Evolutionary conservation across 2,797 vertebrate genomes (phyloP), one percentile per base, ranked within the genome.

Genomic region (Eurystomus glaucurus): DNA sequence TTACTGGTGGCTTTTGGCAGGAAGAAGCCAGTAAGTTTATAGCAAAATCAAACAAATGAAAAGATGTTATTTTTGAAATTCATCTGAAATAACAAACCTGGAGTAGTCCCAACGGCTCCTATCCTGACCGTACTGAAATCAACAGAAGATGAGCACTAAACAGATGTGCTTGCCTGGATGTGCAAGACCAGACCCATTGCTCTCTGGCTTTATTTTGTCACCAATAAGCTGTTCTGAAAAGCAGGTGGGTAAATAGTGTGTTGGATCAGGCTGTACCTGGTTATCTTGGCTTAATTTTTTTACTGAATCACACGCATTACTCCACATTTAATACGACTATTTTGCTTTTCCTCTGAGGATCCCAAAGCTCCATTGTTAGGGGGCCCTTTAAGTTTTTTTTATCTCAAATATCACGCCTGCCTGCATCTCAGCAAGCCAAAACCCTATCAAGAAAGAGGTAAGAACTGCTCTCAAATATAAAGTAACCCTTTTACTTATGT

Each of bases 51-150:
- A 85, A 51, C 60, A 77, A 94, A 94, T 61, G 46, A 76, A 86
- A 94, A 94, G 46, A 43, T 79, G 83, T 57, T 93, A 22, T 57
- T 60, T 54, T 92, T 80, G 4, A 77, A 84, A 77, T 84, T 48
- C 28, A 23, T 92, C 37, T 90, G 77, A 90, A 94, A 90, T 76
- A 91, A 91, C 61, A 84, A 72, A 93, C 43, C 72, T 97, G 88
- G 80, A 93, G 33, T 2, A 33, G 46, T 54, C 76, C 87, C 65
- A 91, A 2, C 16, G 64, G 72, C 48, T 93, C 69, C 65, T 48
- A 54, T 5, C 11, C 79, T 68, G 66, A 84, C 48, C 76, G 46
- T 54, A 2, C 33, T 39, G 83, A 77, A 96, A 94, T 41, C 46
- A 76, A 2, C 46, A 37, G 60, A 22, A 57, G 88, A 78, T 41